Conservation (phyloP, 2,113 vertebrate species). For the Gymnocephalus cernua region DNA sequence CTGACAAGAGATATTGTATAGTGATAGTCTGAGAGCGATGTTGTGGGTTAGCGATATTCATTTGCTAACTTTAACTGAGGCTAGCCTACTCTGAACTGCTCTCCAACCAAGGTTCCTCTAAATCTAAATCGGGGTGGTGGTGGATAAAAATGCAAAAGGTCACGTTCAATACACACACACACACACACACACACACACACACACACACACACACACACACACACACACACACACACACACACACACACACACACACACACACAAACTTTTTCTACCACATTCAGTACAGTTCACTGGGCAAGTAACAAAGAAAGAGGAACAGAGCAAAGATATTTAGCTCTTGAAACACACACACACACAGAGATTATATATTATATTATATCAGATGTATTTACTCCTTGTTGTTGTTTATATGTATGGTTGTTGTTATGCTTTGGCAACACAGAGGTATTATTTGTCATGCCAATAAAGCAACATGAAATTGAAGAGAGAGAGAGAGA, state of each 20-base stretch:
- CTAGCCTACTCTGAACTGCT: slow-evolving; percentile 20
- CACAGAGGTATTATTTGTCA: too few species aligned
- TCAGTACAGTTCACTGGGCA: slow-evolving; percentile 51
- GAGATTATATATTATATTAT: too few species aligned
- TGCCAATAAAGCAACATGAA: too few species aligned
- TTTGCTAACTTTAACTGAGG: slow-evolving; percentile 36
- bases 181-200: neutral
- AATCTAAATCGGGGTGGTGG: slow-evolving; percentile 39
- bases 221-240: neutral
- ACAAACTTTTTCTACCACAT: slow-evolving; percentile 11
- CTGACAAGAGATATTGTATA: slow-evolving; percentile 43
- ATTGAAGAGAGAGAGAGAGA: slow-evolving; percentile 9
- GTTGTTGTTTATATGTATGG: too few species aligned
- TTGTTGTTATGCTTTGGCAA: too few species aligned
- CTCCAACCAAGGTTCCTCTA: slow-evolving; percentile 24
- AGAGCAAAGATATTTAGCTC: slow-evolving; percentile 27
- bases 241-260: slow-evolving; percentile 12
- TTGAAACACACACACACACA: too few species aligned
- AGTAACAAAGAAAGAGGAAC: slow-evolving; percentile 42
- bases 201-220: neutral
- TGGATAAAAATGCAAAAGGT: slow-evolving; percentile 69
- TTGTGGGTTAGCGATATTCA: slow-evolving; percentile 17
- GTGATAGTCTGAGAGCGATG: slow-evolving; percentile 46
- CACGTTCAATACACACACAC: slow-evolving; percentile 40
- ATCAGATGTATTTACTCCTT: too few species aligned